Conservation (phyloP, 2,797 vertebrate species). For the Hozukius guyotensis region DNA sequence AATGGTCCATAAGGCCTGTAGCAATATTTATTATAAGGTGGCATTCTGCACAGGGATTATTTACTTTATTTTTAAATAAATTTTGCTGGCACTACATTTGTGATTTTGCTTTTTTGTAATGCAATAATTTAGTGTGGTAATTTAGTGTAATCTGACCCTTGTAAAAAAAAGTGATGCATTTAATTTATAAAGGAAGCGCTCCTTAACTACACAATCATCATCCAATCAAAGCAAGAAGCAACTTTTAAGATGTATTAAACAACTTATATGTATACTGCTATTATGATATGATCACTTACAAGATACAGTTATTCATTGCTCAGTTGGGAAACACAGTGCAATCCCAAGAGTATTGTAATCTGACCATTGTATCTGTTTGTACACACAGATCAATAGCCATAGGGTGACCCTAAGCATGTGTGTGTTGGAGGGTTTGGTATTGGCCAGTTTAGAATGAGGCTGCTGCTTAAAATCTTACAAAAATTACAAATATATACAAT, state of each 20-base stretch:
- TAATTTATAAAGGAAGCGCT: neutral
- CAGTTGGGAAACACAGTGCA: neutral
- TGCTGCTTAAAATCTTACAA: neutral
- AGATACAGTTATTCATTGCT: neutral
- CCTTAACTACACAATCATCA: neutral
- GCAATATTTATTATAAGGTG: neutral
- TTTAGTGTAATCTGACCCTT: too few species aligned
- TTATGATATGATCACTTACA: neutral
- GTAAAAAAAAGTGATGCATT: neutral
- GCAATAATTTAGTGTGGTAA: neutral
- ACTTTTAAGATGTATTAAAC: neutral
- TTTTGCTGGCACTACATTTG: neutral
- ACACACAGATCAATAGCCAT: conserved; percentile 61
- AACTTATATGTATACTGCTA: neutral
- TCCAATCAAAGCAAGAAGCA: neutral
- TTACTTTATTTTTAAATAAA: neutral
- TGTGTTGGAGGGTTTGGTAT: neutral
- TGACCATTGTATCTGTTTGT: conserved; percentile 21
- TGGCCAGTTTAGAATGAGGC: neutral
- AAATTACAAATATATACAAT: neutral
- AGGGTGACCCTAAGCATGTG: neutral
- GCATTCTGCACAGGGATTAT: neutral
- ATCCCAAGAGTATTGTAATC: conserved; percentile 19
- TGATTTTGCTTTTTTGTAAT: neutral
- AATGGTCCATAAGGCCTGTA: too few species aligned